Conservation (phyloP, 2,797 vertebrate species). For the Sebastes iracundus region DNA sequence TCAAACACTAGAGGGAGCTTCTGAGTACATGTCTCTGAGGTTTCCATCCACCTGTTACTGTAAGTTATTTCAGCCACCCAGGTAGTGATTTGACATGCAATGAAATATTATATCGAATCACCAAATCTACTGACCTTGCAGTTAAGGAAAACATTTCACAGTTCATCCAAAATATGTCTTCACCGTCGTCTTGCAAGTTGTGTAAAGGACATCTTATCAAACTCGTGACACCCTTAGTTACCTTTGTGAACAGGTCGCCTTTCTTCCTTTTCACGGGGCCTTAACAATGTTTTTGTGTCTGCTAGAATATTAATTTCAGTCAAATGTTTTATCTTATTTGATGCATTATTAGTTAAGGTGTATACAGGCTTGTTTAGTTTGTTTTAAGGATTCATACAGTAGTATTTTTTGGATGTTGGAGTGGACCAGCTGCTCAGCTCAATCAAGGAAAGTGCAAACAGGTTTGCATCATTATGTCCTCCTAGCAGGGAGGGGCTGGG, state of each 20-base stretch:
- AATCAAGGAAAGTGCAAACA: too few relatives aligned
- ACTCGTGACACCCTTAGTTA: not conserved
- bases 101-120: not conserved
- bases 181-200: not conserved
- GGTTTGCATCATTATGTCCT: too few relatives aligned
- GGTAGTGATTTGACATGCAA: not conserved
- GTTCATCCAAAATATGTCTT: not conserved
- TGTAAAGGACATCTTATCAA: not conserved
- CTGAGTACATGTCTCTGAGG: not conserved
- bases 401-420: too few relatives aligned
- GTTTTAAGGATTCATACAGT: not conserved
- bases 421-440: too few relatives aligned
- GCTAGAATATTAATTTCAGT: not conserved
- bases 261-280: not conserved
- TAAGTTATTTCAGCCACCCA: not conserved
- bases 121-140: not conserved
- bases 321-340: not conserved
- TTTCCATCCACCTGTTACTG: not conserved
- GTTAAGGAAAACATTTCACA: not conserved
- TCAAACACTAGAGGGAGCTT: constrained; percentile 36
- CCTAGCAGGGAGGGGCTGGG: too few relatives aligned
- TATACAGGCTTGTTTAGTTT: not conserved
- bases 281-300: not conserved
- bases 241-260: not conserved
- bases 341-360: not conserved